Conservation (phyloP, 2,888 invertebrate genomes). For the Horisme vitalbata region DNA sequence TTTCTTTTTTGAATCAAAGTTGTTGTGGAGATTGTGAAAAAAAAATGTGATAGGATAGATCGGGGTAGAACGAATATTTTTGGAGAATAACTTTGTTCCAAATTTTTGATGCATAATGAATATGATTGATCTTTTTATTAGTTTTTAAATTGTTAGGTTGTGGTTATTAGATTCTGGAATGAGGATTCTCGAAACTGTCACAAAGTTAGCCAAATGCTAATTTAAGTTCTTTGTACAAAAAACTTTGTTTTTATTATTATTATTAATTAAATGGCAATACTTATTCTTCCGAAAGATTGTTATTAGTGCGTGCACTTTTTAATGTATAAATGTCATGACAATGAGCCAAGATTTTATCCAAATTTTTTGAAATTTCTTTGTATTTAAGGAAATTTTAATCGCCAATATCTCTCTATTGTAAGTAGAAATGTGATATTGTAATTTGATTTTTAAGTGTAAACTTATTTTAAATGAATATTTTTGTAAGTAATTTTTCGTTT, state of each 20-base stretch:
- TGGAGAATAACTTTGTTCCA: constrained; percentile 62
- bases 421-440: constrained; percentile 84
- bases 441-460: constrained; percentile 78
- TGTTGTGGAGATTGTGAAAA: constrained; percentile 48
- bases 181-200: constrained; percentile 56
- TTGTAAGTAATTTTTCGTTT: constrained; percentile 77
- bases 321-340: constrained; percentile 67
- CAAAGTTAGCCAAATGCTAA: constrained; percentile 75
- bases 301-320: constrained; percentile 56
- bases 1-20: constrained; percentile 59
- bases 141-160: constrained; percentile 70
- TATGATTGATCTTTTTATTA: constrained; percentile 57
- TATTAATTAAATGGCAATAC: constrained; percentile 73
- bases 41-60: constrained; percentile 72
- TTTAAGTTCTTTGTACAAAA: constrained; percentile 71
- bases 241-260: constrained; percentile 50
- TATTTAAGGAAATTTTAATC: constrained; percentile 55
- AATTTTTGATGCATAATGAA: too few species aligned
- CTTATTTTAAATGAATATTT: constrained; percentile 78
- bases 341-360: constrained; percentile 62
- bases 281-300: constrained; percentile 77
- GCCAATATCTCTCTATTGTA: constrained; percentile 82
- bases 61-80: constrained; percentile 63
- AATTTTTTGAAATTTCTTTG: constrained; percentile 56
- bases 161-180: constrained; percentile 59